Evolutionary conservation across 2,113 vertebrate species (phyloP), one percentile per base, ranked within the genome.

Genomic region (Sinosuthora webbiana): DNA sequence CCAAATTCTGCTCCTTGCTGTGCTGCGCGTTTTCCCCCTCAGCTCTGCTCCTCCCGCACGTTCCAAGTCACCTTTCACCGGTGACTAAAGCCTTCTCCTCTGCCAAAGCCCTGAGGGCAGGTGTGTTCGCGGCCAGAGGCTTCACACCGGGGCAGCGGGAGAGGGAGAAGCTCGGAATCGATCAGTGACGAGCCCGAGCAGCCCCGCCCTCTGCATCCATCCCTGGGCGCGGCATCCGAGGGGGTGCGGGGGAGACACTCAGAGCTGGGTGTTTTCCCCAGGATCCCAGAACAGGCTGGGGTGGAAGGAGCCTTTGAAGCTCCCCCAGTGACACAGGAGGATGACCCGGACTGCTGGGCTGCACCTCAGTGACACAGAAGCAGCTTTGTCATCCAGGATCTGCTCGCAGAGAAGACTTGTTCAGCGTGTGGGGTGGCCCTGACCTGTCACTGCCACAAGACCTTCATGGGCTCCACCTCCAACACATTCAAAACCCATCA

Each of bases 1-100:
- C 65, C 50, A 55, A 56, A 65, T 7, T 7, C 59, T 73, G 75
- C 74, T 80, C 22, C 92, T 92, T 14, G 42, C 71, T 74, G 31
- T 6, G 41, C 94, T 7, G 53, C 28, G 16, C 6, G 35, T 62
- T 93, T 45, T 83, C 65, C 21, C 31, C 49, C 60, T 78, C 23
- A 1, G 15, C 44, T 24, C 56, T 7, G 74, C n/a, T 73, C 20
- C 49, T 57, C 42, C 69, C 23, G 37, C 7, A 0, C 4, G 2
- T 73, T 55, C 68, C 68, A 57, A 35, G 89, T 62, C 82, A 85
- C 86, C 85, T 93, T 82, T 60, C 65, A 12, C 35, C 30, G 4
- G 3, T 10, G 75, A 62, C 53, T 35, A 8, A 53, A 91, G 90
- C 57, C 81, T 64, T 60, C 63, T 42, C 69, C 92, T 71, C 53